A percentile compares a stretch with the other conserved stretches of the same genome.
These are phyloP conservation scores for Drosophila lowei DNA, from an alignment of 1,140 invertebrate species.

Conservation along the genomic window DNA sequence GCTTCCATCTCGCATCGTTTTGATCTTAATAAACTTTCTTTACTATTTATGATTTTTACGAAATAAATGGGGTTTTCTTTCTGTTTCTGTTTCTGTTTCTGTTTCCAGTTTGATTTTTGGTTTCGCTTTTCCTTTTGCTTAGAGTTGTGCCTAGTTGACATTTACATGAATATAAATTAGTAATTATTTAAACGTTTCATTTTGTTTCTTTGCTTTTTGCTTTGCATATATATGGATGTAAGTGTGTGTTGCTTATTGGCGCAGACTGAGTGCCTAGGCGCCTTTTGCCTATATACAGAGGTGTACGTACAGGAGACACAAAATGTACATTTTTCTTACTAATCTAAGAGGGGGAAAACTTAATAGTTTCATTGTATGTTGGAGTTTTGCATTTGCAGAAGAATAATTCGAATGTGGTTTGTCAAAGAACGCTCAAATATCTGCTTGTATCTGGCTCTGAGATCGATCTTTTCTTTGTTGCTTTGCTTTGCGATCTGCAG, in stretches of 20 bases:
- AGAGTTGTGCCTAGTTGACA: slow-evolving; percentile 50
- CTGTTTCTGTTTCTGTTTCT: slow-evolving; percentile 1
- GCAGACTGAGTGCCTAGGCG: slow-evolving; percentile 36
- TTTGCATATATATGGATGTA: slow-evolving; percentile 24
- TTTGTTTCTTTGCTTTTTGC: slow-evolving; percentile 13
- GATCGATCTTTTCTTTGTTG: too few relatives aligned
- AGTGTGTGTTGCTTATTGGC: slow-evolving; percentile 10
- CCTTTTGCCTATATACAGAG: slow-evolving; percentile 35
- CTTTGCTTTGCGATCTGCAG: neutral
- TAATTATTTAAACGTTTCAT: slow-evolving; percentile 43
- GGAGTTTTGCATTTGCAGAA: neutral
- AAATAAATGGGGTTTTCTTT: slow-evolving; percentile 22
- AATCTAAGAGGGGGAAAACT: slow-evolving; percentile 30
- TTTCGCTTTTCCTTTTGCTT: slow-evolving; percentile 20
- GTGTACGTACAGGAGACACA: slow-evolving; percentile 45
- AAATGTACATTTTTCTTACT: slow-evolving; percentile 49
- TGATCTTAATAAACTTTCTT: slow-evolving; percentile 5
- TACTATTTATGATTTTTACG: slow-evolving; percentile 20
- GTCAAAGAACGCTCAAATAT: neutral
- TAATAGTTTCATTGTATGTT: too few relatives aligned
- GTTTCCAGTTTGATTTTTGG: neutral
- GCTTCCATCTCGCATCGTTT: slow-evolving; percentile 1
- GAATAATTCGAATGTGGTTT: slow-evolving; percentile 1
- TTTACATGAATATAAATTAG: slow-evolving; percentile 64
- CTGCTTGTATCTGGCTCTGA: slow-evolving; percentile 2